Evolutionary conservation across 2,797 vertebrate species (phyloP), one percentile per base, ranked within the genome.

Genomic region (Hipposideros larvatus): DNA sequence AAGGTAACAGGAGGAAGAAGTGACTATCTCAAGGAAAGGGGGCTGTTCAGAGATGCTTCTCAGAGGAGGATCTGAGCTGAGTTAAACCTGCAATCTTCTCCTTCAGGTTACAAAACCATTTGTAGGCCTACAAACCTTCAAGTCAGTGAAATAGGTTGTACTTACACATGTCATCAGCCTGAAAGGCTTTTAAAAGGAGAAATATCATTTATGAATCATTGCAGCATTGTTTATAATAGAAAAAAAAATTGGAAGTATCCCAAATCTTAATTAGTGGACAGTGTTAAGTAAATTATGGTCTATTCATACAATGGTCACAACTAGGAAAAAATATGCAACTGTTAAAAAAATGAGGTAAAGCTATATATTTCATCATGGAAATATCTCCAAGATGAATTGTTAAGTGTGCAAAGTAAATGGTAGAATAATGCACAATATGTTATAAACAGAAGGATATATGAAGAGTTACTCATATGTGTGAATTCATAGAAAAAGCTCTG

Each of bases 231-330:
- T 59, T 82, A 13, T 68, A 87, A 84, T 9, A 26, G n/a, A 34
- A 34, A 55, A 57, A 88, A 86, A 74, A 53, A 61, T 19, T 11
- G 24, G 8, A 87, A 41, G 53, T 2, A 48, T 53, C 28, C 9
- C n/a, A 83, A 90, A 82, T 77, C 61, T 95, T 83, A 85, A 41
- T 59, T 61, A 82, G 70, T 19, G 75, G 43, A 77, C 5, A 24
- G 14, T 43, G 26, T 70, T 79, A 57, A 73, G 31, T 82, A 53
- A 89, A 88, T 90, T 87, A 80, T 51, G 22, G 2, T 55, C 11
- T 70, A 74, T 63, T 78, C 28, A 63, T 46, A 41, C 10, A 83
- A 34, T 28, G 19, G 53, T 68, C 55, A 83, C 22, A 63, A 55
- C 11, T 53, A 14, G 26, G 46, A 28, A 70, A 92, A 82, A 61